Evolutionary conservation across 2,113 vertebrate genomes (phyloP).

Genomic region (Pungitius pungitius): DNA sequence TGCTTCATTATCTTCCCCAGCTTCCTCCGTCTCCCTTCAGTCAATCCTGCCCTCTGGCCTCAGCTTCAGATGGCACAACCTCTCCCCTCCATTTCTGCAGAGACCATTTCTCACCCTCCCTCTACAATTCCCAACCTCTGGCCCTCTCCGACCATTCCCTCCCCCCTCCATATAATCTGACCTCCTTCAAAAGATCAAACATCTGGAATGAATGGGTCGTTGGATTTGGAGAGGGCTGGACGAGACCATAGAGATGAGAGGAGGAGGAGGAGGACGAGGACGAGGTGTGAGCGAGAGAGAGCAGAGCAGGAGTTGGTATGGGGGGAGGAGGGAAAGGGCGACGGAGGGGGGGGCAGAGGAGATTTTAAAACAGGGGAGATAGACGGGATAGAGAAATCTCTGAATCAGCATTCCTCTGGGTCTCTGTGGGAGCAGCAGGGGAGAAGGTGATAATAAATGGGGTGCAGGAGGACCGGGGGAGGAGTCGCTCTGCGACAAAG

Average conservation of each 20-base stretch:
- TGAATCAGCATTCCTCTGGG: conserved; percentile 59
- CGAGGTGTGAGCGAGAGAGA: conserved; percentile 17
- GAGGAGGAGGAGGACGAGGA: not conserved
- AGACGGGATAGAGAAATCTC: conserved; percentile 49
- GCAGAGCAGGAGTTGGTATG: conserved; percentile 6
- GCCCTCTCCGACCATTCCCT: conserved; percentile 1
- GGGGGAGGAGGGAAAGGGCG: conserved; percentile 16
- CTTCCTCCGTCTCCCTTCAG: not conserved
- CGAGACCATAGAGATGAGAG: not conserved
- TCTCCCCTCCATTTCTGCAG: conserved; percentile 2
- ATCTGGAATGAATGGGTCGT: conserved; percentile 58
- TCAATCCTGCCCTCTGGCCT: conserved; percentile 9
- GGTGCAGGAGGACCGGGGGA: conserved; percentile 6
- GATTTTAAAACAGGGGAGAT: conserved; percentile 23
- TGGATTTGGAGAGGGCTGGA: conserved; percentile 14
- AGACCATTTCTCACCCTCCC: conserved; percentile 2
- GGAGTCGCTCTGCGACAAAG: conserved; percentile 5
- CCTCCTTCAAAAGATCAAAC: conserved; percentile 66
- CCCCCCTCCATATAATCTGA: conserved; percentile 28
- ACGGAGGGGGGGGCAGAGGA: conserved; percentile 12
- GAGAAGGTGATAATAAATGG: conserved; percentile 41
- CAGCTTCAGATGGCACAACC: conserved; percentile 23
- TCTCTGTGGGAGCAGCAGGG: conserved; percentile 28
- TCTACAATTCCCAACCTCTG: not conserved
- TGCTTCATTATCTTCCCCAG: conserved; percentile 5